Percentiles rank a stretch among this genome's conserved stretches.
Conservation (phyloP, 1,140 invertebrate species). For the Micrasema longulum region DNA sequence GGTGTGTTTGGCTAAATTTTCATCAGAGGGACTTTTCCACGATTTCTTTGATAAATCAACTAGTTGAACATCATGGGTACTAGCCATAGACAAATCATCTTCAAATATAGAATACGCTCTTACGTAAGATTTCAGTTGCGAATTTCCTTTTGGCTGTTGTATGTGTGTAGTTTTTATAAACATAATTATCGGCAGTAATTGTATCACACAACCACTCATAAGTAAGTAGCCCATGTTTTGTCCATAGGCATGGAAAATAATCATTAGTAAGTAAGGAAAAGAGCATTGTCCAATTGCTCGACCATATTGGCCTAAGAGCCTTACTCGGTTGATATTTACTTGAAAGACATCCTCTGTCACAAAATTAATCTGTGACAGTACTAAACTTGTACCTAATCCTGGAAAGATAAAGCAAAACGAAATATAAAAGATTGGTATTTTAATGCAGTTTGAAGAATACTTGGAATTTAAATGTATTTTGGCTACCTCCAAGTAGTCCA, state of each 20-base stretch:
- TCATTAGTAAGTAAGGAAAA: slow-evolving; percentile 63
- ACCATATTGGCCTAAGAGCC: slow-evolving; percentile 59
- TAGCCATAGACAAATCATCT: slow-evolving; percentile 56
- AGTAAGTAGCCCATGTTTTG: slow-evolving; percentile 60
- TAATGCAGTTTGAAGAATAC: no score
- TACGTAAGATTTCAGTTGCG: slow-evolving; percentile 61
- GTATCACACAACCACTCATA: slow-evolving; percentile 60
- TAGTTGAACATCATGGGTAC: slow-evolving; percentile 61
- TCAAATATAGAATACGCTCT: slow-evolving; percentile 61
- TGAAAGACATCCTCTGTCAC: slow-evolving; percentile 64
- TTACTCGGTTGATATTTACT: slow-evolving; percentile 58
- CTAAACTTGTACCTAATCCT: slow-evolving; percentile 64
- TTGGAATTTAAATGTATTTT: background rate
- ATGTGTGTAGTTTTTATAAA: slow-evolving; percentile 59
- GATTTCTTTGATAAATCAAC: slow-evolving; percentile 63
- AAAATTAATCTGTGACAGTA: slow-evolving; percentile 64
- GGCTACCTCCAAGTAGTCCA: slow-evolving; percentile 61
- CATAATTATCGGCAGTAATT: slow-evolving; percentile 61
- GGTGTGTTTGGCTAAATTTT: slow-evolving; percentile 58
- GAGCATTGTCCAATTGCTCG: slow-evolving; percentile 62
- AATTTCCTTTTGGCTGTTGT: slow-evolving; percentile 57
- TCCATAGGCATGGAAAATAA: slow-evolving; percentile 61
- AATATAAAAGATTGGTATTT: background rate
- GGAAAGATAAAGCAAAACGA: slow-evolving; percentile 48
- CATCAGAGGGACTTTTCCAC: slow-evolving; percentile 66